Conservation (phyloP, 2,888 invertebrate species). For the Caenorhabditis macrosperma region DNA sequence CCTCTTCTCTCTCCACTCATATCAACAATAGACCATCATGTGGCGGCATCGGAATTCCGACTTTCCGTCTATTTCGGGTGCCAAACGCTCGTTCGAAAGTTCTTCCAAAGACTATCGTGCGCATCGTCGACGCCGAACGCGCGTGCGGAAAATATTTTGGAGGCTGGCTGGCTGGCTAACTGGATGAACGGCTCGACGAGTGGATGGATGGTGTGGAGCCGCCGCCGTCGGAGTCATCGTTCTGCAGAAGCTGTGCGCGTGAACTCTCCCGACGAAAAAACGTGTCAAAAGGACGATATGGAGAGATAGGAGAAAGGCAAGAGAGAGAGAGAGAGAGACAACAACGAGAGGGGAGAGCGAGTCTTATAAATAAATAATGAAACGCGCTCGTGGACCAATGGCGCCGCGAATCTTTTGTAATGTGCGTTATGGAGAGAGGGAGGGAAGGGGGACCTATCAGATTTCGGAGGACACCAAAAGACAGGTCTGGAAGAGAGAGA, state of each 20-base stretch:
- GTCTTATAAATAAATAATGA: constrained; percentile 51
- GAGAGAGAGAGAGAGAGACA: too few relatives aligned
- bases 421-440: constrained; percentile 7
- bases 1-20: neutral
- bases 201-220: too few relatives aligned
- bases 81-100: neutral
- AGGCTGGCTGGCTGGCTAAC: neutral
- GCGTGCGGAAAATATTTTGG: constrained; percentile 1
- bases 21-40: neutral
- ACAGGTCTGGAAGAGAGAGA: constrained; percentile 1
- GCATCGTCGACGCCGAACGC: too few relatives aligned
- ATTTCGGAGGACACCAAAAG: constrained; percentile 26
- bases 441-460: constrained; percentile 32
- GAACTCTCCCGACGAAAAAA: constrained; percentile 23
- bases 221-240: too few relatives aligned
- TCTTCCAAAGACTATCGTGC: too few relatives aligned
- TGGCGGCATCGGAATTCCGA: neutral
- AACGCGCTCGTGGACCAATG: neutral
- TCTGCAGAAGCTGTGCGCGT: constrained; percentile 37
- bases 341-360: neutral
- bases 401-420: constrained; percentile 39
- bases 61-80: neutral
- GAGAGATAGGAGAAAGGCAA: neutral
- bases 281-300: constrained; percentile 20
- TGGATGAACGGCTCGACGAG: constrained; percentile 7